Evolutionary conservation across 2,113 vertebrate species (phyloP).

Genomic region (Irena cyanogastra): DNA sequence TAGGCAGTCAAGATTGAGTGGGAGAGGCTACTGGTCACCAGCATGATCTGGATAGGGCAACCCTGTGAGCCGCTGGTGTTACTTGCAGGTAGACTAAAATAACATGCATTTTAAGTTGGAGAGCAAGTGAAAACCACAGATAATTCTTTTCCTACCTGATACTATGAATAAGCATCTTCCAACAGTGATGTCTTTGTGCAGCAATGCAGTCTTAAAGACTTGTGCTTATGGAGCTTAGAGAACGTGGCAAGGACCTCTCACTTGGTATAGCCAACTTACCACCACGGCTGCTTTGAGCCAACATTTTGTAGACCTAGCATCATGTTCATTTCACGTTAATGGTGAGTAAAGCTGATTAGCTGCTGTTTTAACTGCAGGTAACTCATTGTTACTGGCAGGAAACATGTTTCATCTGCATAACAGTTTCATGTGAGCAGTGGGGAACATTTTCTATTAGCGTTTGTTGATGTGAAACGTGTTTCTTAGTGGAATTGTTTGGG

Average conservation of each 20-base stretch:
- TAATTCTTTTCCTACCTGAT: background rate
- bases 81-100: background rate
- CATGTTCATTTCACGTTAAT: conserved; percentile 33
- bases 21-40: background rate
- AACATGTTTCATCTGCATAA: conserved; percentile 62
- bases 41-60: background rate
- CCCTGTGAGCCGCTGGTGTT: background rate
- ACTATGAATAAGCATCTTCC: background rate
- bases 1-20: background rate
- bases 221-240: background rate
- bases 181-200: background rate
- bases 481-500: conserved; percentile 18
- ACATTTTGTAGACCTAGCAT: background rate
- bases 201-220: background rate
- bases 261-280: background rate
- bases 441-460: conserved; percentile 52
- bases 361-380: conserved; percentile 62
- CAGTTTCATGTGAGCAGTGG: conserved; percentile 47
- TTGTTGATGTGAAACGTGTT: conserved; percentile 44
- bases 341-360: conserved; percentile 55
- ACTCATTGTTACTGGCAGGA: conserved; percentile 55
- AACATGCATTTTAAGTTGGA: background rate
- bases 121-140: background rate
- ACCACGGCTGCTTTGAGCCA: background rate
- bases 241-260: background rate